Evolutionary conservation across 2,113 vertebrate genomes (phyloP).

Genomic region (Patagioenas fasciata): DNA sequence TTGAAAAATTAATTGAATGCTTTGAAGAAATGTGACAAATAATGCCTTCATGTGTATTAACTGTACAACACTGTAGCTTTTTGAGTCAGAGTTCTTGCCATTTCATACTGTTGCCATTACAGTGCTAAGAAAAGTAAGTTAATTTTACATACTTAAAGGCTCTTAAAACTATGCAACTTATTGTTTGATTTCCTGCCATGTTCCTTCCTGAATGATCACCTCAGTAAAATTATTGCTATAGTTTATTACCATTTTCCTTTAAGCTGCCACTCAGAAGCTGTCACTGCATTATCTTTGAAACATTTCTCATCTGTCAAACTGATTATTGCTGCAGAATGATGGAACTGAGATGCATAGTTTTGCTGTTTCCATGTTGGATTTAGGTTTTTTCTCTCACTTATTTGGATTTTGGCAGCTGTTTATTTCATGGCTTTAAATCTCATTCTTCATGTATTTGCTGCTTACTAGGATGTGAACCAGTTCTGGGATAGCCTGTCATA

Average conservation of each 20-base stretch:
- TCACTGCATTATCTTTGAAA: background rate
- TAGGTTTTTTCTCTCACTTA: background rate
- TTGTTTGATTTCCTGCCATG: slow-evolving; percentile 2
- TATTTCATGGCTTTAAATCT: background rate
- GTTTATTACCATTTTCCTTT: background rate
- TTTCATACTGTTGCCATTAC: background rate
- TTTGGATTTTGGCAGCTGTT: background rate
- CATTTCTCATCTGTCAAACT: background rate
- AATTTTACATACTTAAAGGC: background rate
- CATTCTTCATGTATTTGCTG: background rate
- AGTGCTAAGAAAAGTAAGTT: background rate
- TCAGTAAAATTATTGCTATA: background rate
- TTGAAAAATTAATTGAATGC: background rate
- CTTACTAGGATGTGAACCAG: background rate
- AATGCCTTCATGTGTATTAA: background rate
- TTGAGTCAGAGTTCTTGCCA: background rate
- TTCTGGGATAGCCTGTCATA: background rate
- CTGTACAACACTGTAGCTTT: background rate
- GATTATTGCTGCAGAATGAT: background rate
- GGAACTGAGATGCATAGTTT: background rate
- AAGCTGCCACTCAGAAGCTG: background rate
- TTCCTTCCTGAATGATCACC: background rate
- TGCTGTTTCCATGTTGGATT: background rate
- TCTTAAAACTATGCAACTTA: background rate
- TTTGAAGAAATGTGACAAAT: background rate